Percentiles rank a stretch among this genome's conserved stretches.
phyloP scores from a whole-genome alignment of 2,113 vertebrate genomes.

The Sapayoa aenigma region DNA sequence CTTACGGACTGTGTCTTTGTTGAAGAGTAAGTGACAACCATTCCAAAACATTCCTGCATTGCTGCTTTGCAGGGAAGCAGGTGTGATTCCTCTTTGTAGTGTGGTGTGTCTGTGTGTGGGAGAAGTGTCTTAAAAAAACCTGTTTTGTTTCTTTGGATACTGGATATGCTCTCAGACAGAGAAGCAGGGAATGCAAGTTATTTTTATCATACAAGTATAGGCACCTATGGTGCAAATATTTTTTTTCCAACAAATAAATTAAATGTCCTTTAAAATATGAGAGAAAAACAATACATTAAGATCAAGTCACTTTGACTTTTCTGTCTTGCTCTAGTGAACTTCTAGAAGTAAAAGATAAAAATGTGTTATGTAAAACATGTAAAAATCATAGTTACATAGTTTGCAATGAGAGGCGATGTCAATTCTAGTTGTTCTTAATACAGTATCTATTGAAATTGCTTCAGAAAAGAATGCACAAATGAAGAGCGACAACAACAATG shows the following conservation, averaged over 20 bases:
- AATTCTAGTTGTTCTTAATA: neutral
- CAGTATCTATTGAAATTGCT: neutral
- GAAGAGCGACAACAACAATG: neutral
- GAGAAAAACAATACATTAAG: neutral
- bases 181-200: neutral
- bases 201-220: neutral
- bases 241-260: neutral
- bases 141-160: neutral
- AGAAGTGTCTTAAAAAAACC: neutral
- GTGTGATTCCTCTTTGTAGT: neutral
- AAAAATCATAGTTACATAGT: neutral
- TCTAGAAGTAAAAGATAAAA: neutral
- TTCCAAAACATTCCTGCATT: neutral
- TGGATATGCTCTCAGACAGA: neutral
- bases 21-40: neutral
- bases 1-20: neutral
- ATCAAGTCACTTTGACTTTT: neutral
- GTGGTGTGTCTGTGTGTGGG: neutral
- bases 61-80: neutral
- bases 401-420: neutral
- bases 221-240: neutral
- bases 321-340: neutral
- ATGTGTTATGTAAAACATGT: neutral
- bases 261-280: neutral
- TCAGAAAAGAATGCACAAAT: neutral